Conservation (phyloP, 2,797 vertebrate species). For the Taenioides sp. region DNA sequence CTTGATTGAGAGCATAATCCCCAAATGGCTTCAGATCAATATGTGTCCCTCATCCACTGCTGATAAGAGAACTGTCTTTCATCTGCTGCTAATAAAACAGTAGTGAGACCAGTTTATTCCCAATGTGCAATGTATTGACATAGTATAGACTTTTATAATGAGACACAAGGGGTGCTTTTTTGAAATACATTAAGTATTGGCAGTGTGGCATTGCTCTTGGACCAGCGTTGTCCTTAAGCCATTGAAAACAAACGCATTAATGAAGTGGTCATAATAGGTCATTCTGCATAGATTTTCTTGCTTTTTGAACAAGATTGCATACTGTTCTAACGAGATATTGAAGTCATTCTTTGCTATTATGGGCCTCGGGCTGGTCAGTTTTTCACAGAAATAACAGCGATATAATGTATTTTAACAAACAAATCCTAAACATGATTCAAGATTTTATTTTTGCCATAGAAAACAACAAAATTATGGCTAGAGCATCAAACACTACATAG, state of each 20-base stretch:
- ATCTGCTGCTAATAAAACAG: slow-evolving; percentile 15
- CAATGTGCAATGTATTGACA: background rate
- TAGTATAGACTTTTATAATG: slow-evolving; percentile 15
- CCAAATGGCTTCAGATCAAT: slow-evolving; percentile 5
- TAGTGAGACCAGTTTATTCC: slow-evolving; percentile 6
- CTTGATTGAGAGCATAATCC: slow-evolving; percentile 13
- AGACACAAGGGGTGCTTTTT: background rate
- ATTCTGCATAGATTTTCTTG: background rate
- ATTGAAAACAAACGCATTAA: background rate
- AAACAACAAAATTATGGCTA: no score
- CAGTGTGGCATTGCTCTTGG: background rate
- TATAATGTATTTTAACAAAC: no score
- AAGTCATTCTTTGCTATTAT: no score
- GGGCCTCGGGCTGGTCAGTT: no score
- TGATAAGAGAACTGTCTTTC: slow-evolving; percentile 19
- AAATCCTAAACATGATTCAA: no score
- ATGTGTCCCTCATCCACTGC: slow-evolving; percentile 11
- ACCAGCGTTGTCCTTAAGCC: background rate
- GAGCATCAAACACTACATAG: no score
- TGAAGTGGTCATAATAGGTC: background rate
- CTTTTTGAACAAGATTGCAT: background rate
- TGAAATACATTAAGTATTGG: background rate
- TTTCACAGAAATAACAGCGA: no score
- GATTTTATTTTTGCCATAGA: no score
- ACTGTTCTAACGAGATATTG: no score